A percentile compares a stretch with the other conserved stretches of the same genome.
phyloP scores from a whole-genome alignment of 2,888 invertebrate genomes.

The Muscina levida region DNA sequence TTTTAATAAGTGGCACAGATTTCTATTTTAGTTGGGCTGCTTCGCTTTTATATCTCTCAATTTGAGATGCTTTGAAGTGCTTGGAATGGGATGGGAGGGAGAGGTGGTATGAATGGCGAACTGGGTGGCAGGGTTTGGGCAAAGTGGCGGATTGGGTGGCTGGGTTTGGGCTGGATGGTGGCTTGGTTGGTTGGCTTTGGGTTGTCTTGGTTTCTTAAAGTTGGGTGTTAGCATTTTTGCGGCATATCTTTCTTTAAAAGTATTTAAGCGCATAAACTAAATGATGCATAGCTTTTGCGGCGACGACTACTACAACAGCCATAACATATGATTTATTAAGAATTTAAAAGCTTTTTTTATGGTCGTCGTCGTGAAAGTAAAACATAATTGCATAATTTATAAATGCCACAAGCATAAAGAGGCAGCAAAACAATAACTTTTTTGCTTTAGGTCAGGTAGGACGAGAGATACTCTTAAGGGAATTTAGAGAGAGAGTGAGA shows the following conservation, averaged over 20 bases:
- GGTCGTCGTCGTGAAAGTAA: not conserved
- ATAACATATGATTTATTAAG: conserved; percentile 26
- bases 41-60: conserved; percentile 1
- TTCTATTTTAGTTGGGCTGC: conserved; percentile 21
- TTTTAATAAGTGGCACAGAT: conserved; percentile 56
- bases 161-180: not conserved
- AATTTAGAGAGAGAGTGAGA: too few species aligned
- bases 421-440: too few species aligned
- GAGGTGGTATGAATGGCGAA: not conserved
- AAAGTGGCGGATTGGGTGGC: not conserved
- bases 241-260: conserved; percentile 20
- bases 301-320: not conserved
- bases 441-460: too few species aligned
- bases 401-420: conserved; percentile 1
- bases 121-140: not conserved
- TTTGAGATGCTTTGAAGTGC: not conserved
- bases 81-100: not conserved
- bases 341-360: conserved; percentile 42
- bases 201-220: not conserved
- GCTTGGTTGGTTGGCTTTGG: conserved; percentile 1
- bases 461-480: too few species aligned
- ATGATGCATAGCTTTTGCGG: conserved; percentile 44
- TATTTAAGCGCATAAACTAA: conserved; percentile 24
- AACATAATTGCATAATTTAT: conserved; percentile 28
- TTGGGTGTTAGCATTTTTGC: not conserved